Percentiles rank a stretch among this genome's conserved stretches.
Evolutionary conservation across 2,797 vertebrate species (phyloP).

Genomic region (Manis pentadactyla): DNA sequence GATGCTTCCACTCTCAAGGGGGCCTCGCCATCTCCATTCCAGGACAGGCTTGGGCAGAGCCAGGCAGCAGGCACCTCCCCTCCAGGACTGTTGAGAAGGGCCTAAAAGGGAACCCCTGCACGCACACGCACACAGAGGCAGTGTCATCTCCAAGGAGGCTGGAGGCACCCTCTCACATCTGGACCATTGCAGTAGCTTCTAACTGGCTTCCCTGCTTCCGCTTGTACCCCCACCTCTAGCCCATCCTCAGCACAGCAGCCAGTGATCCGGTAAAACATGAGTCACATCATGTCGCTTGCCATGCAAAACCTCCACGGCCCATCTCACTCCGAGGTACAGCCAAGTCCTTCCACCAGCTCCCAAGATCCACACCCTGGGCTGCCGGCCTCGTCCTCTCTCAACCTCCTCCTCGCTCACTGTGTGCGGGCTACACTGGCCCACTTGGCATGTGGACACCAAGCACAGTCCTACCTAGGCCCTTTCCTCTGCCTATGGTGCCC

Average conservation of each 20-base stretch:
- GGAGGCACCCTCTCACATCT: neutral
- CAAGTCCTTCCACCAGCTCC: neutral
- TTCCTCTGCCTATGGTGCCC: neutral
- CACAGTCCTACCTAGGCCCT: neutral
- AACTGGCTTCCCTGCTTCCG: neutral
- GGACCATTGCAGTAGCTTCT: neutral
- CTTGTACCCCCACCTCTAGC: rapidly evolving
- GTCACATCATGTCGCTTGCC: neutral
- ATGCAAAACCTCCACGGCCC: neutral
- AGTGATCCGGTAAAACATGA: neutral
- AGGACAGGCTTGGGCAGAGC: neutral
- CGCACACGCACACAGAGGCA: neutral
- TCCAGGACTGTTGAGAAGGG: neutral
- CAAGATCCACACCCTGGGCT: rapidly evolving
- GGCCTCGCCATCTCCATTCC: neutral
- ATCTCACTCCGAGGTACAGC: neutral
- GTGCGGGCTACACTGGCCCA: neutral
- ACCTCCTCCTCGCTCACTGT: neutral
- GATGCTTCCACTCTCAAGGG: too few species aligned
- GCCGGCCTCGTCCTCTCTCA: neutral
- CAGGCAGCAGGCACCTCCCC: neutral
- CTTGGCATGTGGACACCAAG: too few species aligned
- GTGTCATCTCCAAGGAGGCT: neutral
- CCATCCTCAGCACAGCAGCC: rapidly evolving
- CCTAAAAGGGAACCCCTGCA: too few species aligned